Conservation (phyloP, 2,888 invertebrate genomes). For the Schrankia costaestrigalis region DNA sequence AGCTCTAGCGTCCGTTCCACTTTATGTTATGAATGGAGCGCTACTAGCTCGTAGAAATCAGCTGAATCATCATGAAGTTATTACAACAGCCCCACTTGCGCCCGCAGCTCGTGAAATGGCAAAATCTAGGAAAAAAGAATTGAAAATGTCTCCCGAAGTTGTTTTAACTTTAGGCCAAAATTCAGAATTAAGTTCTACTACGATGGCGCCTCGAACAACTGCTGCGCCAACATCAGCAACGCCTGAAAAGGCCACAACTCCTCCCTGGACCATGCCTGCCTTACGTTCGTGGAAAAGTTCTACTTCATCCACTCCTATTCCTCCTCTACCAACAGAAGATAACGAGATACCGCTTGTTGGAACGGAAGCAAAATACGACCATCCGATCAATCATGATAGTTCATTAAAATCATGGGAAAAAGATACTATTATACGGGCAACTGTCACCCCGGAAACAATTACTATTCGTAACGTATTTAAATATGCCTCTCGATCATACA, state of each 20-base stretch:
- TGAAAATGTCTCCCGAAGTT: slow-evolving; percentile 54
- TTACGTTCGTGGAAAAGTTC: slow-evolving; percentile 68
- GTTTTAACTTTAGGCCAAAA: slow-evolving; percentile 46
- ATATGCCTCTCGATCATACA: slow-evolving; percentile 53
- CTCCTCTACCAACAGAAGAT: slow-evolving; percentile 55
- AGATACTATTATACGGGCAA: slow-evolving; percentile 63
- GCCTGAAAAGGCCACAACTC: slow-evolving; percentile 55
- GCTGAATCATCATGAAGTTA: slow-evolving; percentile 40
- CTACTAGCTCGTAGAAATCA: slow-evolving; percentile 48
- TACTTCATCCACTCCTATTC: slow-evolving; percentile 51
- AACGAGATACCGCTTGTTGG: slow-evolving; percentile 51
- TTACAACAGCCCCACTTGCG: slow-evolving; percentile 48
- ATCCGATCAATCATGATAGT: slow-evolving; percentile 54
- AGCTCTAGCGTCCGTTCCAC: slow-evolving; percentile 56
- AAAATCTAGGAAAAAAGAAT: slow-evolving; percentile 66
- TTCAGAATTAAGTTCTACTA: slow-evolving; percentile 44
- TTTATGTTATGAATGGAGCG: slow-evolving; percentile 61
- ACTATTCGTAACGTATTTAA: slow-evolving; percentile 57
- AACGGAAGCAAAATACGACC: slow-evolving; percentile 56
- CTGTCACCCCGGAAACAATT: slow-evolving; percentile 58
- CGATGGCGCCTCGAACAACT: slow-evolving; percentile 40
- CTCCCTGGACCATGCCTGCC: slow-evolving; percentile 78
- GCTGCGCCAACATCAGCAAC: slow-evolving; percentile 37
- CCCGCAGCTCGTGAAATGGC: slow-evolving; percentile 53
- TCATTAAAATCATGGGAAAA: slow-evolving; percentile 67